phyloP scores from a whole-genome alignment of 1,140 invertebrate species.

The Caerostris extrusa region DNA sequence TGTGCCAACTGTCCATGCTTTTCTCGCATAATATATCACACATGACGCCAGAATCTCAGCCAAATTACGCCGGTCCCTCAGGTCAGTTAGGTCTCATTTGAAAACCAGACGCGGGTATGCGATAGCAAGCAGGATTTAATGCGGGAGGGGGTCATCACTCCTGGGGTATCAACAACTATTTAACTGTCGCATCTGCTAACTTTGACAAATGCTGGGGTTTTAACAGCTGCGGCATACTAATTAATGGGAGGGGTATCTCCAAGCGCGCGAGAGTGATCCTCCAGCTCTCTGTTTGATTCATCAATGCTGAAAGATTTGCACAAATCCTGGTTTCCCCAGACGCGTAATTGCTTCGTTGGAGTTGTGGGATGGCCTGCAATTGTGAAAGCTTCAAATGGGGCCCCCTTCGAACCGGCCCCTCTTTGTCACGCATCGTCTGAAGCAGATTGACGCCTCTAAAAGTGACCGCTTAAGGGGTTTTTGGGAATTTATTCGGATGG shows the following conservation, averaged over 20 bases:
- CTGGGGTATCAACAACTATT: constrained; percentile 20
- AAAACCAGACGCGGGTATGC: too few species aligned
- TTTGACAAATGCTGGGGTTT: constrained; percentile 47
- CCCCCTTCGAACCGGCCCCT: too few species aligned
- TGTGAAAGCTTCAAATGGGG: background rate
- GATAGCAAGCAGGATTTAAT: too few species aligned
- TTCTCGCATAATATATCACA: constrained; percentile 32
- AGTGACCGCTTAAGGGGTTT: background rate
- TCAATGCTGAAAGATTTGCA: constrained; percentile 7
- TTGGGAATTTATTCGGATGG: background rate
- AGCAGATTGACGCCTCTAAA: background rate
- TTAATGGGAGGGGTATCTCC: constrained; percentile 12
- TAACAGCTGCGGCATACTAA: constrained; percentile 7
- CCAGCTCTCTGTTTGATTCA: background rate
- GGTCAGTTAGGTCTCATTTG: too few species aligned
- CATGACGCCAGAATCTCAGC: constrained; percentile 7
- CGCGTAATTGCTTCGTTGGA: constrained; percentile 6
- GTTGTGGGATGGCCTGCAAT: background rate
- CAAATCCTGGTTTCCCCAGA: background rate
- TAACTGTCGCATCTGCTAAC: constrained; percentile 36
- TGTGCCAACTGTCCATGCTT: constrained; percentile 26
- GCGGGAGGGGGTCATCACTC: background rate
- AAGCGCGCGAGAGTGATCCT: background rate
- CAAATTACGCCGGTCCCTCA: background rate
- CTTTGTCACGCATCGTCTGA: background rate